These are phyloP conservation scores for Pseudoatta argentina DNA, from an alignment of 1,140 invertebrate genomes.

Conservation along the genomic window DNA sequence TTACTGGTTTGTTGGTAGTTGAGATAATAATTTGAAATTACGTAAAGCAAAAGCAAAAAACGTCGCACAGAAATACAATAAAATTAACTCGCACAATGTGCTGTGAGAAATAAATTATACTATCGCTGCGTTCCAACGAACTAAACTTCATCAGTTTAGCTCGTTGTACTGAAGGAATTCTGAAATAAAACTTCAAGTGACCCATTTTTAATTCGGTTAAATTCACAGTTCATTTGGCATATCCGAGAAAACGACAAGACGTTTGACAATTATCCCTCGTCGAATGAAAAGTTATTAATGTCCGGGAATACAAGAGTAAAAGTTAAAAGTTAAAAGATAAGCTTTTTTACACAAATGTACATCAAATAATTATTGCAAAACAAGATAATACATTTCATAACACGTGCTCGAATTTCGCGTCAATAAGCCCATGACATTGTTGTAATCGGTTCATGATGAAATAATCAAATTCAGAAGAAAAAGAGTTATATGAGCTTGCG, in stretches of 20 bases:
- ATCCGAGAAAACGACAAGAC: neutral
- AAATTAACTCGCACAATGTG: neutral
- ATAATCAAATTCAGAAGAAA: neutral
- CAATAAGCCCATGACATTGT: neutral
- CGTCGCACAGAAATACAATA: neutral
- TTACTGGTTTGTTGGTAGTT: neutral
- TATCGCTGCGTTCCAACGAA: neutral
- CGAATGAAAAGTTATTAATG: neutral
- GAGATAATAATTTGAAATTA: neutral
- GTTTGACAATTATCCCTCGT: slow-evolving; percentile 8
- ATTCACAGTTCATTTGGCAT: slow-evolving; percentile 20
- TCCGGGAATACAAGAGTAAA: neutral
- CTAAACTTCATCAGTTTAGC: neutral
- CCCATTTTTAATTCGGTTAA: slow-evolving; percentile 46
- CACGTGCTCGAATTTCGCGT: slow-evolving; percentile 22
- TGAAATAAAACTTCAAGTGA: slow-evolving; percentile 2
- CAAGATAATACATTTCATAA: slow-evolving; percentile 4
- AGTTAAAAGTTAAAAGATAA: slow-evolving; percentile 11
- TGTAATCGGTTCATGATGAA: neutral
- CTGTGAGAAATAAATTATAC: slow-evolving; percentile 27
- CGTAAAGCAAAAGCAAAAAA: neutral
- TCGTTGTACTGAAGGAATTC: neutral
- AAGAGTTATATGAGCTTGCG: neutral
- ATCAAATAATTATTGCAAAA: slow-evolving; percentile 8
- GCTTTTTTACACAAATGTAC: neutral